Evolutionary conservation across 2,113 vertebrate genomes (phyloP), one percentile per base, ranked within the genome.

Genomic region (Ictidomys tridecemlineatus): DNA sequence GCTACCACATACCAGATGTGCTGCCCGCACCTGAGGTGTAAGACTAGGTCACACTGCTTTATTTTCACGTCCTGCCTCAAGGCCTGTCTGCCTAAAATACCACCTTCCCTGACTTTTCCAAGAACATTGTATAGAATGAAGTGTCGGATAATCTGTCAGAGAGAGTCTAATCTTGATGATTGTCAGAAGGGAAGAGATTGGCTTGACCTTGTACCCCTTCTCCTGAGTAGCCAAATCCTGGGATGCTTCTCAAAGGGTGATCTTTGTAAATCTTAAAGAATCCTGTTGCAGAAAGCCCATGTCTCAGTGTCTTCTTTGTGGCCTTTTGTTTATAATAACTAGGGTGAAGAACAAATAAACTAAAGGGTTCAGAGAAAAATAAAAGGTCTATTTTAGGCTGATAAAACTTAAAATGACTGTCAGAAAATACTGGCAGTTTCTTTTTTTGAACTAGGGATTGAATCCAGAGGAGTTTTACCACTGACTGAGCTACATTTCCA

Each of bases 1-100:
- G 87, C 87, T 95, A 77, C 84, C 51, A 28, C 37, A 5, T 45
- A 87, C 79, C 97, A 95, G 94, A 69, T 90, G 84, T 56, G 79
- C 53, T 48, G 82, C 11, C 5, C 48, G 32, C 37, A 90, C 77
- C 77, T 67, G 85, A 93, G 28, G 56, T 86, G 56, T 24, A 39
- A 37, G 76, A 45, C 56, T 48, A 45, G 30, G 51, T 37, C 79
- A 34, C 37, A 67, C 39, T 8, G 0, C 20, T 58, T 78, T 92
- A 42, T 80, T 93, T 78, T 82, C 78, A 82, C 61, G 83, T 87
- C 30, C 34, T 78, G 86, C 37, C 65, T 92, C 26, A 72, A 76
- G 51, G 32, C 13, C 63, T 42, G 51, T 12, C 24, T n/a, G 30
- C 28, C 39, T 42, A 5, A 88, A 61, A 56, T 73, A 70, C 13